These are phyloP conservation scores for Oeneis ivallda DNA, from an alignment of 2,888 invertebrate genomes.

Conservation along the genomic window DNA sequence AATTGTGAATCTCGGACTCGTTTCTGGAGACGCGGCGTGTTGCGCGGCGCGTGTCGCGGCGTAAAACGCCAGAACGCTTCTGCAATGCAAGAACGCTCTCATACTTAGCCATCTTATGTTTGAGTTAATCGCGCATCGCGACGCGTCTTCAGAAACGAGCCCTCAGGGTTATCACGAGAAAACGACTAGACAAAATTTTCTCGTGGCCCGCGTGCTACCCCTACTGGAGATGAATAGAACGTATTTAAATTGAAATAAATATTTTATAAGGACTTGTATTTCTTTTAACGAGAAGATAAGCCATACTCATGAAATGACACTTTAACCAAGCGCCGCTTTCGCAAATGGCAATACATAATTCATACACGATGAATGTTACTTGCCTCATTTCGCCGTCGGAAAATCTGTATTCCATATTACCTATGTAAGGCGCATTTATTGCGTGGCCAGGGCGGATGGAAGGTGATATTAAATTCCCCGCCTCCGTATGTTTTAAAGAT, in stretches of 20 bases:
- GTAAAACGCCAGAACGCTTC: too few relatives aligned
- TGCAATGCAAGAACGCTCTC: too few relatives aligned
- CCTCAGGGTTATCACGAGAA: too few relatives aligned
- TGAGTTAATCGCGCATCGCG: too few relatives aligned
- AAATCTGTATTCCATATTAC: slow-evolving; percentile 37
- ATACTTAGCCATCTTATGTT: too few relatives aligned
- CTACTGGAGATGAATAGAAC: too few relatives aligned
- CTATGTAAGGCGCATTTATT: slow-evolving; percentile 32
- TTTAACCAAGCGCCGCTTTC: slow-evolving; percentile 30
- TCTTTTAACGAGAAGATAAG: slow-evolving; percentile 5
- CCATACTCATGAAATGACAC: slow-evolving; percentile 30
- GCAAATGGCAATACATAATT: slow-evolving; percentile 38
- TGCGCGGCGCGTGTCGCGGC: too few relatives aligned
- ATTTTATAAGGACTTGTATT: background rate
- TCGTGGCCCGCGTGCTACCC: too few relatives aligned
- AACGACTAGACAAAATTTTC: too few relatives aligned
- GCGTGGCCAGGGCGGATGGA: slow-evolving; percentile 16
- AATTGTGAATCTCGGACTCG: too few relatives aligned
- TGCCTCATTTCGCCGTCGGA: slow-evolving; percentile 33
- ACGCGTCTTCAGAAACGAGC: too few relatives aligned
- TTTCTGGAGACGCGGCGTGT: too few relatives aligned
- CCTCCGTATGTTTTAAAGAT: slow-evolving; percentile 22
- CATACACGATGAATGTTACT: slow-evolving; percentile 37
- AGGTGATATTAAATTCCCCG: slow-evolving; percentile 25
- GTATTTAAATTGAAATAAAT: slow-evolving; percentile 8